Evolutionary conservation across 2,113 vertebrate species (phyloP).

Genomic region (Beaufortia kweichowensis): DNA sequence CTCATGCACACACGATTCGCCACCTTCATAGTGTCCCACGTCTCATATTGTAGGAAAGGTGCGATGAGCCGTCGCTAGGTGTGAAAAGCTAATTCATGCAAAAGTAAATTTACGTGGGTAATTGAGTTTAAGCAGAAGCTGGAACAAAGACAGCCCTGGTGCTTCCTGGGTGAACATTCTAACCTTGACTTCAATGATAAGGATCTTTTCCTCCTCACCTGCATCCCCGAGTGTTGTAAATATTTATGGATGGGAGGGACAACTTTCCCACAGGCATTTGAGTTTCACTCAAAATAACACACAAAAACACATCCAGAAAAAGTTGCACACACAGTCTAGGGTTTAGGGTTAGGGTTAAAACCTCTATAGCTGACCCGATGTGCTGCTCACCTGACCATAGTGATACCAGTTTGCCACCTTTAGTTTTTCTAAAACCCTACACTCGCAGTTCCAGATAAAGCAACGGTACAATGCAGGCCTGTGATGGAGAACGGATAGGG

Average conservation of each 20-base stretch:
- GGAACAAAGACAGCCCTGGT: conserved; percentile 46
- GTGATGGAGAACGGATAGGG: conserved; percentile 35
- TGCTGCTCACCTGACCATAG: neutral
- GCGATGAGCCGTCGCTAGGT: conserved; percentile 66
- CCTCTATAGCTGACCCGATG: neutral
- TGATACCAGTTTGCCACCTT: neutral
- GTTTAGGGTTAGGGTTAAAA: no score
- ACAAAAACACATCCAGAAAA: neutral
- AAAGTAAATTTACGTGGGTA: conserved; percentile 66
- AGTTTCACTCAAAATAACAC: conserved; percentile 35
- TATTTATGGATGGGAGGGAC: conserved; percentile 47
- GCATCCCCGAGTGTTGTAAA: conserved; percentile 37
- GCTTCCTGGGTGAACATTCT: conserved; percentile 57
- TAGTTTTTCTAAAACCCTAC: conserved; percentile 8
- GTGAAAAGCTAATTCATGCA: conserved; percentile 67
- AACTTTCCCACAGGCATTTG: conserved; percentile 48
- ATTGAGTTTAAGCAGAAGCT: conserved; percentile 64
- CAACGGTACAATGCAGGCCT: neutral
- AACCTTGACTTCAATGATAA: conserved; percentile 66
- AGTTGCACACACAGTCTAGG: neutral
- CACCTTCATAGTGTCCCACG: conserved; percentile 49
- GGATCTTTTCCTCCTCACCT: conserved; percentile 31
- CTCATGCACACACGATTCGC: conserved; percentile 41
- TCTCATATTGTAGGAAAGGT: conserved; percentile 63
- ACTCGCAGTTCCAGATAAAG: neutral